Conservation (phyloP, 1,140 invertebrate genomes). For the Aphelenchoides avenae region DNA sequence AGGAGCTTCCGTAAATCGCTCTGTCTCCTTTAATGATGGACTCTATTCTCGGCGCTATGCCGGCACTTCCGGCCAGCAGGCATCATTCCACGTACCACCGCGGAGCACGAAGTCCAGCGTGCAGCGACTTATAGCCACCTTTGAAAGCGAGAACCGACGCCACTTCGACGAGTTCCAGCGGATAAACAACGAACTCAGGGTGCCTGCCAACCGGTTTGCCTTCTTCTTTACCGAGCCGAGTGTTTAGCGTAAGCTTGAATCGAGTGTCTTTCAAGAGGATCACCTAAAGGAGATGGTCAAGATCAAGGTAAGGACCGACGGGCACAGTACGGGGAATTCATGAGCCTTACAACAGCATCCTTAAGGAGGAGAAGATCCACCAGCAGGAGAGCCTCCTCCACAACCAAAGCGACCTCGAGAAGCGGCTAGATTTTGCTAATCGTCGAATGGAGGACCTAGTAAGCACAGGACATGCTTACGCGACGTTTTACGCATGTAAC, state of each 20-base stretch:
- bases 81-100: not conserved
- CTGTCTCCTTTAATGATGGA: slow-evolving; percentile 25
- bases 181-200: slow-evolving; percentile 31
- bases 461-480: not conserved
- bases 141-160: slow-evolving; percentile 30
- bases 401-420: slow-evolving; percentile 21
- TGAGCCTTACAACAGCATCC: no score
- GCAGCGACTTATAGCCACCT: slow-evolving; percentile 26
- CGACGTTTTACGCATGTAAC: not conserved
- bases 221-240: slow-evolving; percentile 8
- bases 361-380: slow-evolving; percentile 18
- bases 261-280: slow-evolving; percentile 18
- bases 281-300: slow-evolving; percentile 20
- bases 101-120: slow-evolving; percentile 10
- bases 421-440: slow-evolving; percentile 29
- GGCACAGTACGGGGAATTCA: no score
- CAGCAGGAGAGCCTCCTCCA: slow-evolving; percentile 24
- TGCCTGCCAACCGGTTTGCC: slow-evolving; percentile 2
- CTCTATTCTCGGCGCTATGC: not conserved
- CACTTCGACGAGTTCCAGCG: slow-evolving; percentile 31
- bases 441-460: slow-evolving; percentile 24
- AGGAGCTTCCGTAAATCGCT: slow-evolving; percentile 20
- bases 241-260: slow-evolving; percentile 21
- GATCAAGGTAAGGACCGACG: no score
- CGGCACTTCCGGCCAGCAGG: not conserved